Percentiles rank a stretch among this genome's conserved stretches.
Conservation (phyloP, 2,888 invertebrate genomes). For the Cremastinae sp. region DNA sequence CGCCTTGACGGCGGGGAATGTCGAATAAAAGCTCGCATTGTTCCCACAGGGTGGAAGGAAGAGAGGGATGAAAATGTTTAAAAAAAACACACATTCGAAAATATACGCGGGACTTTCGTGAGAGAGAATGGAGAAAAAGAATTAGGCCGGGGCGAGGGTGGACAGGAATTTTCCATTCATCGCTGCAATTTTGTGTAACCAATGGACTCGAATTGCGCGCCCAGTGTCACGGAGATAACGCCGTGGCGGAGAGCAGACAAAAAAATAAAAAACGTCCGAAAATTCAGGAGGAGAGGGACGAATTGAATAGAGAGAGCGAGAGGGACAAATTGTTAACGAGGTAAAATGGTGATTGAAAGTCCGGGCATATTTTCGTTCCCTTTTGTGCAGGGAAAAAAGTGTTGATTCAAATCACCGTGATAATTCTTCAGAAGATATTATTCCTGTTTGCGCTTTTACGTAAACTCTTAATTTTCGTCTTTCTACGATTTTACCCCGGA, state of each 20-base stretch:
- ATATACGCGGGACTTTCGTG: background rate
- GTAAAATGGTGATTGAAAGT: conserved; percentile 18
- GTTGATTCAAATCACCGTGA: no score
- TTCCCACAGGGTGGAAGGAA: conserved; percentile 12
- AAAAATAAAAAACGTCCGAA: conserved; percentile 19
- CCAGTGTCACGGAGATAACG: background rate
- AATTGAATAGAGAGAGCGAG: conserved; percentile 18
- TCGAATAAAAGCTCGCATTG: conserved; percentile 29
- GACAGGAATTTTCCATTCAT: conserved; percentile 19
- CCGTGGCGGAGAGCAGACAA: conserved; percentile 1
- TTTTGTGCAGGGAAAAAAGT: background rate
- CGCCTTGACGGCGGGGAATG: conserved; percentile 3
- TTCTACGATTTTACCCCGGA: no score
- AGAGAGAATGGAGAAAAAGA: conserved; percentile 15
- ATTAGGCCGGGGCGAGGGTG: conserved; percentile 8
- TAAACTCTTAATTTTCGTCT: no score
- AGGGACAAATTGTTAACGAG: conserved; percentile 6
- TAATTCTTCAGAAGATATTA: no score
- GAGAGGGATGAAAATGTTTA: background rate
- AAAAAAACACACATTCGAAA: conserved; percentile 3
- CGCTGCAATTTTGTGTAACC: conserved; percentile 28
- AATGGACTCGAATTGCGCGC: conserved; percentile 3
- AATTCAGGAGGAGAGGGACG: conserved; percentile 18
- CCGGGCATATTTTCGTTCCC: conserved; percentile 5
- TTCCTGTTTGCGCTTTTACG: no score